Conservation (phyloP, 2,888 invertebrate species). For the Lasioglossum vierecki region DNA sequence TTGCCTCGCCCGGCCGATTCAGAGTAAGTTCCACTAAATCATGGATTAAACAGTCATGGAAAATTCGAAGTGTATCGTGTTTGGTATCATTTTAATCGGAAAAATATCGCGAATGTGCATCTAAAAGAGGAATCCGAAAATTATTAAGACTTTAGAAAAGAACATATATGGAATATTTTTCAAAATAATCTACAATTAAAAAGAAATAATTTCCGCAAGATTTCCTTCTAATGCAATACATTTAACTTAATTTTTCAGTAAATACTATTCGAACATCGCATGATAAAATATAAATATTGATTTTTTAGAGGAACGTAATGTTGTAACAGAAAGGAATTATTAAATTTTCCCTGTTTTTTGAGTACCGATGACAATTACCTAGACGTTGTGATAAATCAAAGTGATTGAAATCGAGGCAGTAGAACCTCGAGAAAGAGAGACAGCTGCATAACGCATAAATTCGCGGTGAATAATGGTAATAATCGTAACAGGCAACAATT, state of each 20-base stretch:
- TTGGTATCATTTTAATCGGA: too few species aligned
- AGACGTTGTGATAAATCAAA: background rate
- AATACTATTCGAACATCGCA: background rate
- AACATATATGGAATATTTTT: too few species aligned
- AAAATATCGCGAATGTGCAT: too few species aligned
- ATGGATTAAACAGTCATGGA: too few species aligned
- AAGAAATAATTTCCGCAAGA: too few species aligned
- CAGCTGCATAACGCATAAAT: background rate
- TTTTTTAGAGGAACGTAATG: background rate
- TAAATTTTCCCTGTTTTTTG: background rate
- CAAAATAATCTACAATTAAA: too few species aligned
- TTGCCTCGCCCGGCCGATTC: too few species aligned
- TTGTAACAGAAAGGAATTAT: background rate
- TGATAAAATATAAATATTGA: background rate
- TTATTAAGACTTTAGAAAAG: too few species aligned
- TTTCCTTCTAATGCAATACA: background rate
- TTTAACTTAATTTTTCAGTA: background rate
- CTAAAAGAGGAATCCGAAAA: too few species aligned
- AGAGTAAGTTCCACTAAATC: too few species aligned
- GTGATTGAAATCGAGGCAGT: background rate
- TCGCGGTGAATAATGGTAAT: background rate
- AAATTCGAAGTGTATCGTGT: too few species aligned
- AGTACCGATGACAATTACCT: background rate
- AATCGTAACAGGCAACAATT: conserved; percentile 6
- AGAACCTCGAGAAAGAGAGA: background rate